Evolutionary conservation across 2,888 invertebrate species (phyloP).

Genomic region (Stenotaenia linearis): DNA sequence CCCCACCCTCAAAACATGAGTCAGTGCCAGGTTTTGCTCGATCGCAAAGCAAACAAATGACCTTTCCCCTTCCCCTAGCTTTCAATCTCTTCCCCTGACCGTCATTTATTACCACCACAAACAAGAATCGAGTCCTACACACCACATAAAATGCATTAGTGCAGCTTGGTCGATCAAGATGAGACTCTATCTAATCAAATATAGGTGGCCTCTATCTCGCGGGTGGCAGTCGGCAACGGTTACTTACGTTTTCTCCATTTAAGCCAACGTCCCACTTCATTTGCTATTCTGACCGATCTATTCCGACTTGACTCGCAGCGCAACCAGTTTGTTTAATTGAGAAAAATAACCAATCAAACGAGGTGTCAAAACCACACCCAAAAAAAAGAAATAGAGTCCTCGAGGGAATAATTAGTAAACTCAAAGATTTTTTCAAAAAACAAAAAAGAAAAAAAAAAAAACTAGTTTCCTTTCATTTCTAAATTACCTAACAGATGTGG

Average conservation of each 20-base stretch:
- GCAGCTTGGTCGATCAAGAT: slow-evolving; percentile 19
- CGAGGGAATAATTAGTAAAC: background rate
- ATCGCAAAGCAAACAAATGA: slow-evolving; percentile 10
- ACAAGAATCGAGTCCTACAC: background rate
- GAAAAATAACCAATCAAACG: background rate
- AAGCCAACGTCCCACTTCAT: background rate
- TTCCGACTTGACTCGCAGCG: background rate
- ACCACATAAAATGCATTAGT: slow-evolving; percentile 21
- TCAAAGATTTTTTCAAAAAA: too few species aligned
- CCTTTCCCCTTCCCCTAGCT: slow-evolving; percentile 12
- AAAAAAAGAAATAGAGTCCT: background rate
- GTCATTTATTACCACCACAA: slow-evolving; percentile 13
- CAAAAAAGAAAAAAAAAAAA: background rate
- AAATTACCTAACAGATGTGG: slow-evolving; percentile 7
- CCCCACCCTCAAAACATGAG: background rate
- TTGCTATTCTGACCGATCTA: background rate
- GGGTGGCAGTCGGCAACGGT: background rate
- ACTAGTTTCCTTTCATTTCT: background rate
- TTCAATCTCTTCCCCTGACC: slow-evolving; percentile 16
- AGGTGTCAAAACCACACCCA: slow-evolving; percentile 26
- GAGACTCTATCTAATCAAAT: slow-evolving; percentile 12
- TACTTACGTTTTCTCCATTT: background rate
- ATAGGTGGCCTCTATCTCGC: slow-evolving; percentile 14
- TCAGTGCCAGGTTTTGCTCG: background rate
- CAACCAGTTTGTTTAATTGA: background rate